These are phyloP conservation scores for Heliopora coerulea DNA, from an alignment of 92 coral and sea anemone genomes.

Conservation along the genomic window DNA sequence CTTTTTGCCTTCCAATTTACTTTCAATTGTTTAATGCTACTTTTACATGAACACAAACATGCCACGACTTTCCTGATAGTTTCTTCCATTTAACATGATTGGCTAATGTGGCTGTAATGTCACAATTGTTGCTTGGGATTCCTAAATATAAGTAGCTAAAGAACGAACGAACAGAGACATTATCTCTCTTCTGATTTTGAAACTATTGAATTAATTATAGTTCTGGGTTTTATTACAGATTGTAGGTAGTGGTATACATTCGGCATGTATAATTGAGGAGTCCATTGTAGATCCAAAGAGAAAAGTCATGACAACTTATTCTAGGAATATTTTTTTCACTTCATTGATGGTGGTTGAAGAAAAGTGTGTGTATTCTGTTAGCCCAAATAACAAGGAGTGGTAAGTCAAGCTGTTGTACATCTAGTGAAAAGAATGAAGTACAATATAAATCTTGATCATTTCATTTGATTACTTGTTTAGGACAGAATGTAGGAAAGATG, in stretches of 20 bases:
- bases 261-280: slow-evolving; percentile 90
- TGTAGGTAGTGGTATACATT: slow-evolving; percentile 46
- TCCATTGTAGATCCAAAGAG: slow-evolving; percentile 83
- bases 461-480: slow-evolving; percentile 48
- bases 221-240: background rate
- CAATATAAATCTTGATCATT: too few species aligned
- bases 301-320: slow-evolving; percentile 81
- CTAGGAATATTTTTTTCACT: slow-evolving; percentile 83
- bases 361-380: slow-evolving; percentile 86
- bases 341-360: slow-evolving; percentile 91
- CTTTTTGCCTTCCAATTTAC: too few species aligned
- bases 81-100: too few species aligned
- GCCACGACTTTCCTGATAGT: too few species aligned
- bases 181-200: too few species aligned
- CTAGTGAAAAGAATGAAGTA: background rate
- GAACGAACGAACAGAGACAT: too few species aligned
- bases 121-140: too few species aligned
- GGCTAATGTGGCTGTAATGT: too few species aligned
- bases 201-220: background rate
- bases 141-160: too few species aligned
- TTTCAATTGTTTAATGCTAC: too few species aligned
- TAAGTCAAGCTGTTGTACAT: slow-evolving; percentile 34
- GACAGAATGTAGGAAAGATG: slow-evolving; percentile 75
- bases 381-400: slow-evolving; percentile 85
- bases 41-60: too few species aligned